Conservation (phyloP, 2,888 invertebrate genomes). For the Tanytarsus gracilentus region DNA sequence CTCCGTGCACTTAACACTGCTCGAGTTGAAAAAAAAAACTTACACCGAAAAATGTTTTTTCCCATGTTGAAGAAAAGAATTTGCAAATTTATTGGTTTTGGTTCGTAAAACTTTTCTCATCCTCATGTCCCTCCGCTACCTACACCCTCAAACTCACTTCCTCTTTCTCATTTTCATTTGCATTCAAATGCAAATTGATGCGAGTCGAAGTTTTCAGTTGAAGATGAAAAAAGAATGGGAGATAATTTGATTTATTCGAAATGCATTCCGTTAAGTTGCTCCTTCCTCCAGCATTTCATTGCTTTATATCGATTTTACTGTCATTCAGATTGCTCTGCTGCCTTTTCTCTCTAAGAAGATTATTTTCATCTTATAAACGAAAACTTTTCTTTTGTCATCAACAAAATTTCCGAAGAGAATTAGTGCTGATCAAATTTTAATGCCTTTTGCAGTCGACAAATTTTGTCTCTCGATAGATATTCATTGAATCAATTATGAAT, state of each 20-base stretch:
- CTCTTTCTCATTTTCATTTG: background rate
- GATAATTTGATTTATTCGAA: conserved; percentile 15
- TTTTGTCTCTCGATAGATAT: no score
- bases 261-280: conserved; percentile 11
- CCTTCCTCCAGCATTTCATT: background rate
- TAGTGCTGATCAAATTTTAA: background rate
- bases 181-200: conserved; percentile 1
- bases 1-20: background rate
- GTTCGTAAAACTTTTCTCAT: no score
- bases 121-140: background rate
- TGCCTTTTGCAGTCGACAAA: no score
- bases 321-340: no score
- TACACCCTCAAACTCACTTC: background rate
- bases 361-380: no score
- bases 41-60: background rate
- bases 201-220: background rate
- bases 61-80: background rate
- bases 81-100: conserved; percentile 4
- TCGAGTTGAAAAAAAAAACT: background rate
- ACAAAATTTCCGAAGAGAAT: background rate
- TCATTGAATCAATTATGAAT: no score
- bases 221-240: background rate
- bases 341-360: conserved; percentile 8
- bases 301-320: background rate
- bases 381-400: background rate